Conservation (phyloP, 2,888 invertebrate species). For the Drosophila acutilabella region DNA sequence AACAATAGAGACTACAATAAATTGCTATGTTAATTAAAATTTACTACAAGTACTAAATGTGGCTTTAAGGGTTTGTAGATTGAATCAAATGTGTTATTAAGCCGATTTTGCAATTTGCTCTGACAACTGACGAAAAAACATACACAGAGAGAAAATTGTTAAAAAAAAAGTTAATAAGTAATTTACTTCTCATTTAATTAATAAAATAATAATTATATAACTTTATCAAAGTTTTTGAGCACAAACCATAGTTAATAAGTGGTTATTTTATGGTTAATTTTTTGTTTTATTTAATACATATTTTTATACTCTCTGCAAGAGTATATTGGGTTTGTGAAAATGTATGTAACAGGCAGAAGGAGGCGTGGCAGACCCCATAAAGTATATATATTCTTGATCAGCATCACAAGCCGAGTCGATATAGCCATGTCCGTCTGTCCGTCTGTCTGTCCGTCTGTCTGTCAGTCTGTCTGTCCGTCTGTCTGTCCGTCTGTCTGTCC, state of each 20-base stretch:
- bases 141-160: background rate
- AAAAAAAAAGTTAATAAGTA: slow-evolving; percentile 12
- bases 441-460: no score
- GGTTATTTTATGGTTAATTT: slow-evolving; percentile 7
- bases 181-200: slow-evolving; percentile 11
- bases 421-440: no score
- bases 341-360: no score
- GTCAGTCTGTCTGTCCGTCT: no score
- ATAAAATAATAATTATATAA: background rate
- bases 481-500: no score
- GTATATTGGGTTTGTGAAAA: no score
- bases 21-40: background rate
- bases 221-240: slow-evolving; percentile 1
- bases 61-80: background rate
- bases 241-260: slow-evolving; percentile 40
- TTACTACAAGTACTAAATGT: background rate
- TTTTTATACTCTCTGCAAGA: no score
- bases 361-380: no score
- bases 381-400: no score
- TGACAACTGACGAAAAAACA: background rate
- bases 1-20: background rate
- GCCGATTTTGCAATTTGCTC: slow-evolving; percentile 8
- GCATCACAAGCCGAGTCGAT: no score
- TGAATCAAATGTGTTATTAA: slow-evolving; percentile 4
- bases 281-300: background rate